Evolutionary conservation across 2,113 vertebrate species (phyloP), one percentile per base, ranked within the genome.

Genomic region (Ptilonorhynchus violaceus): DNA sequence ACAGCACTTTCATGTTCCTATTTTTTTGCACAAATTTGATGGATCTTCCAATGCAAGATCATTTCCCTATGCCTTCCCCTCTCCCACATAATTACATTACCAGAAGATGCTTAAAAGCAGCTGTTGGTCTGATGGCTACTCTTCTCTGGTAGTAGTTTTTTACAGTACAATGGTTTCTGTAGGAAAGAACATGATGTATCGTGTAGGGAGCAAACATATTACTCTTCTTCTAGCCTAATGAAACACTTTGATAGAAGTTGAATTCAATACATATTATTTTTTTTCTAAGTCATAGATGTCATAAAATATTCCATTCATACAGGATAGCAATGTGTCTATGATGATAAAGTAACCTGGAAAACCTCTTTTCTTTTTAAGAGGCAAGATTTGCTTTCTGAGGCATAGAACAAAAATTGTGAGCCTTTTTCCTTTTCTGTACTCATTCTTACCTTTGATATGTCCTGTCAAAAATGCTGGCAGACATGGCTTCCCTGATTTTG

Each of bases 211-310:
- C 9, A 92, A 82, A 76, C 5, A 41, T 78, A 85, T 86, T 93
- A 62, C 44, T 89, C n/a, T 96, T 94, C 37, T 63, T 44, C 30
- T 79, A 46, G 20, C 37, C 72, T 89, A 89, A 90, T 66, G 46
- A 77, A 84, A 58, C 8, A 27, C 37, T 93, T 15, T 50, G 31
- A 88, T 78, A 22, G 73, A 77, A 67, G n/a, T 63, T 78, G 56
- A 92, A 94, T 85, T 93, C 55, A 82, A 39, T 60, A 59, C 1
- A 17, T 90, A 41, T 17, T 72, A 46, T 7, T 58, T 28, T 76
- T 92, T 85, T 33, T 44, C 30, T 76, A 52, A 89, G n/a, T 44
- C 33, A 53, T 10, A 62, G 60, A 67, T 63, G 27, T 56, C 41
- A 94, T 39, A 41, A 86, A 80, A 58, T 70, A 19, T 16, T 39